Evolutionary conservation across 2,797 vertebrate genomes (phyloP), one percentile per base, ranked within the genome.

Genomic region (Notamacropus eugenii): DNA sequence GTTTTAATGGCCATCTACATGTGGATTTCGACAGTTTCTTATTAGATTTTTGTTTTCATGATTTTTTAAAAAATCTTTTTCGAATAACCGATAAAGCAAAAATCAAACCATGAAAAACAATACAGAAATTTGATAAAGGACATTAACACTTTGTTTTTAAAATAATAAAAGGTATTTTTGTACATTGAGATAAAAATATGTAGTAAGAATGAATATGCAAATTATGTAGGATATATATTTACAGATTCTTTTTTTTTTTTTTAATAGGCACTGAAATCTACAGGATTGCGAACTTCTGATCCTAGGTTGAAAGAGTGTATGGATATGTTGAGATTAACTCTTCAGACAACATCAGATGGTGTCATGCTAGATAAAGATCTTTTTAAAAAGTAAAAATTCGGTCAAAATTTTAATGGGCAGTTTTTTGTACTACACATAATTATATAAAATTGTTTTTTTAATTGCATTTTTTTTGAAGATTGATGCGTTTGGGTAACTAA

Each of bases 301-400:
- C 99, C 99, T 87, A 99, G 99, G 92, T 98, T 99, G 98, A 99
- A 99, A 97, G 99, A 99, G 98, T 99, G 99, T 98, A 99, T 99
- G 99, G 99, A 99, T 98, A 99, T 99, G 99, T 98, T 99, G 98
- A 99, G 99, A 98, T 98, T 99, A 98, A 99, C 99, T 58, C 97
- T 99, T 98, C 99, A 99, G 97, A 99, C 99, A 90, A 99, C 99
- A 55, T 99, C 99, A 92, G 99, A 99, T 91, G 99, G 99, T 93
- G 99, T 99, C 74, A 99, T 99, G 95, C 99, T 99, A 98, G 99
- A 99, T 98, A 99, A 99, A 98, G 99, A 99, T 97, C 99, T 99
- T 98, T 99, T 99, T 98, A 99, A 99, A 99, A 99, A 99, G 99
- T 99, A 99, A 99, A 98, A 96, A 94, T 96, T 97, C 97, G 96